Evolutionary conservation across 2,888 invertebrate genomes (phyloP).

Genomic region (Willowsia nigromaculata): DNA sequence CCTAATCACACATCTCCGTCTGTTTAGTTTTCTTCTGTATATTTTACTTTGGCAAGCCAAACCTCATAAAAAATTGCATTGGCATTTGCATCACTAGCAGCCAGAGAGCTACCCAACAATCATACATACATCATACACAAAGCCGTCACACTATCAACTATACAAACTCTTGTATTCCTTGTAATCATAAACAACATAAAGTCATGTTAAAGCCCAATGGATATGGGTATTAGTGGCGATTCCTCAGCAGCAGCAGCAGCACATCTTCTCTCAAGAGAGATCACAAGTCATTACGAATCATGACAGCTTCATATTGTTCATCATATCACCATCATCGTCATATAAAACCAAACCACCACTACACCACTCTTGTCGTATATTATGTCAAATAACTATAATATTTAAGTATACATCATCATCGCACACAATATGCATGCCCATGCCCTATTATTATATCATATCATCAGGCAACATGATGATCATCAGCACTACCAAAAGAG

Average conservation of each 20-base stretch:
- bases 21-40: neutral
- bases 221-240: neutral
- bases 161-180: slow-evolving; percentile 16
- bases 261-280: slow-evolving; percentile 10
- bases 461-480: neutral
- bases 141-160: neutral
- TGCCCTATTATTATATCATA: slow-evolving; percentile 45
- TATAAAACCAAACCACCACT: too few relatives aligned
- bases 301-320: slow-evolving; percentile 63
- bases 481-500: neutral
- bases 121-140: neutral
- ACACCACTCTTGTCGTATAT: neutral
- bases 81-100: neutral
- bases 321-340: neutral
- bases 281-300: slow-evolving; percentile 68
- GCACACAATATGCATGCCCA: neutral
- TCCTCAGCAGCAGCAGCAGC: neutral
- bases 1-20: slow-evolving; percentile 25
- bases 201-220: neutral
- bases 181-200: neutral
- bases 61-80: slow-evolving; percentile 37
- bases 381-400: neutral
- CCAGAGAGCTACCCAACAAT: neutral
- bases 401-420: neutral
- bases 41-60: slow-evolving; percentile 39